Conservation (phyloP, 1,140 invertebrate genomes). For the Xylocopa sonorina region DNA sequence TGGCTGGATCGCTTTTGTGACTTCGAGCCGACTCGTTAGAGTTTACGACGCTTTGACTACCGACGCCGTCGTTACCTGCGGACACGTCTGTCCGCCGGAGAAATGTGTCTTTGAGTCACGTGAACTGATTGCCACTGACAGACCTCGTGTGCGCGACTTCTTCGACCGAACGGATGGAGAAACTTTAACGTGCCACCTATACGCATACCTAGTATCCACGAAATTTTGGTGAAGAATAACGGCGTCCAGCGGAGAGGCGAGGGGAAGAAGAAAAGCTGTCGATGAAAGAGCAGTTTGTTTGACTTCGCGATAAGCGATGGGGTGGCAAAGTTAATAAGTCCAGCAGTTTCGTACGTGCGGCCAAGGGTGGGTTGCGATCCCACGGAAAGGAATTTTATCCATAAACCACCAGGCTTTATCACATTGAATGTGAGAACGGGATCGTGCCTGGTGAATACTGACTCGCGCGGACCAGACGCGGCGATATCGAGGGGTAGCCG, state of each 20-base stretch:
- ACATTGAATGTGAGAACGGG: conserved; percentile 44
- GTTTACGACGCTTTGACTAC: conserved; percentile 17
- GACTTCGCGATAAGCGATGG: neutral
- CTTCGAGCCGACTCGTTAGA: conserved; percentile 24
- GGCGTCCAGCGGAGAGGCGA: no score
- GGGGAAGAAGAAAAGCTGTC: neutral
- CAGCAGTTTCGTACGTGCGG: neutral
- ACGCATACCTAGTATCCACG: no score
- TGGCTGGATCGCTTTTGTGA: conserved; percentile 7
- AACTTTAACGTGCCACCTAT: no score
- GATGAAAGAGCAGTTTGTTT: neutral
- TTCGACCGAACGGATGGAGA: neutral
- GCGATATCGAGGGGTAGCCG: conserved; percentile 15
- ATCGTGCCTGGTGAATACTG: conserved; percentile 57
- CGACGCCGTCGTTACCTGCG: neutral
- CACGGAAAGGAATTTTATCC: conserved; percentile 46
- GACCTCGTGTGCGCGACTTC: no score
- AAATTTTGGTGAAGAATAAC: no score
- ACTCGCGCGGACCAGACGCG: conserved; percentile 28
- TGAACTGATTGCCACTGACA: no score
- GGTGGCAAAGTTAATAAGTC: conserved; percentile 10
- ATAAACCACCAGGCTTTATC: conserved; percentile 64
- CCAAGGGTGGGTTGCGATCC: conserved; percentile 19
- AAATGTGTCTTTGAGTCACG: neutral
- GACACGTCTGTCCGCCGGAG: neutral